Base-by-base conservation (phyloP, 92 coral and sea anemone genomes). In the Actinostola sp. region DNA sequence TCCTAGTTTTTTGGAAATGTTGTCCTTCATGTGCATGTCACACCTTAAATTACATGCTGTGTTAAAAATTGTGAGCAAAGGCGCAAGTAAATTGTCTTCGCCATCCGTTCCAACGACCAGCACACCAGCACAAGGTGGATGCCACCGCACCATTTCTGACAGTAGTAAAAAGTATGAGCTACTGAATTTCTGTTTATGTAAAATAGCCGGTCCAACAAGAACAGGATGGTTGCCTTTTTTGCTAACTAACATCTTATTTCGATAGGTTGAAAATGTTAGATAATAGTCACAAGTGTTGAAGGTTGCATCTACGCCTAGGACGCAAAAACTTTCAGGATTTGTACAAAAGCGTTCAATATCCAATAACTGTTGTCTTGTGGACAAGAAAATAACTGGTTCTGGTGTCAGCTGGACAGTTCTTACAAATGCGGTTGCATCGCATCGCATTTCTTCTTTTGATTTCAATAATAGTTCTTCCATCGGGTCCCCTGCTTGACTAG, bases 261-360 rank as follows among this genome's bases (percentile, higher is more conserved):
- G 63, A 41, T 72, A 72, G 1, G 78, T 72, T 11, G 66, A 25
- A 57, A 72, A 72, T 20, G 78, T 72, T 45, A 70, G 39, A 62
- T 52, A 70, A 23, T 70, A 70, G 45, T 8, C 78, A 41, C 78
- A 72, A 21, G 51, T 71, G 29, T 71, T 67, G 42, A 71, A 48
- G 17, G 77, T 71, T 13, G 77, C 52, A 38, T 52, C 63, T 20
- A 71, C 77, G 64, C 77, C 69, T n/a, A 71, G 60, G 28, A 71
- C 77, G 51, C 77, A 71, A 20, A 71, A 71, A 36, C 30, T 71
- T 71, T 54, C 77, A 8, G 70, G 80, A 54, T 72, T 71, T 42
- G 81, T 73, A 41, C 86, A 72, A 38, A 81, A 81, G 11, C 86
- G 75, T 33, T 63, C 86, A 10, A 81, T 54, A 48, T 73, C 81